Evolutionary conservation across 2,797 vertebrate genomes (phyloP).

Genomic region (Zalophus californianus): DNA sequence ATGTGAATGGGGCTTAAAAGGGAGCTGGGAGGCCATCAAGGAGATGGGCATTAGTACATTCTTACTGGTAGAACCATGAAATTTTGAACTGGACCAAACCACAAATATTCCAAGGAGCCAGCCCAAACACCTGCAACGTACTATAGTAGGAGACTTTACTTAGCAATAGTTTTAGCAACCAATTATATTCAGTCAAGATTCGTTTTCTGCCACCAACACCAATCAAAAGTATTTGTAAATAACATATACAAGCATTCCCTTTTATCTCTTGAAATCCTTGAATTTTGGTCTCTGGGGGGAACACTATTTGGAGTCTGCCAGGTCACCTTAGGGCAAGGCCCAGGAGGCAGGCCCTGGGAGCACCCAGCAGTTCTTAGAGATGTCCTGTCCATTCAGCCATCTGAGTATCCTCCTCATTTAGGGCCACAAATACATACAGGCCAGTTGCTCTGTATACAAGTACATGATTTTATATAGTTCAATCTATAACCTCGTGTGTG

Average conservation of each 20-base stretch:
- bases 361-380: conserved; percentile 57
- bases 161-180: neutral
- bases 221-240: neutral
- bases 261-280: neutral
- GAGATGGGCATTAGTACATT: neutral
- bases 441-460: conserved; percentile 48
- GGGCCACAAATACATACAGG: conserved; percentile 28
- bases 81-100: neutral
- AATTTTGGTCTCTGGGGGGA: neutral
- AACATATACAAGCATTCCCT: neutral
- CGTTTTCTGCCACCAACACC: neutral
- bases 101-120: neutral
- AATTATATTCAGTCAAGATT: neutral
- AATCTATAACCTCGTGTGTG: conserved; percentile 35
- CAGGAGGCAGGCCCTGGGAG: conserved; percentile 33
- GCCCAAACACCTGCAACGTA: neutral
- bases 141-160: neutral
- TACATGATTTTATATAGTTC: conserved; percentile 54
- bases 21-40: neutral
- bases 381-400: conserved; percentile 34
- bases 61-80: neutral
- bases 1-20: neutral
- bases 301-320: neutral
- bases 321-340: conserved; percentile 38
- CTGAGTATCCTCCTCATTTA: conserved; percentile 52